These are phyloP conservation scores for Mormyrus lacerda DNA, from an alignment of 2,113 vertebrate species.

Conservation along the genomic window DNA sequence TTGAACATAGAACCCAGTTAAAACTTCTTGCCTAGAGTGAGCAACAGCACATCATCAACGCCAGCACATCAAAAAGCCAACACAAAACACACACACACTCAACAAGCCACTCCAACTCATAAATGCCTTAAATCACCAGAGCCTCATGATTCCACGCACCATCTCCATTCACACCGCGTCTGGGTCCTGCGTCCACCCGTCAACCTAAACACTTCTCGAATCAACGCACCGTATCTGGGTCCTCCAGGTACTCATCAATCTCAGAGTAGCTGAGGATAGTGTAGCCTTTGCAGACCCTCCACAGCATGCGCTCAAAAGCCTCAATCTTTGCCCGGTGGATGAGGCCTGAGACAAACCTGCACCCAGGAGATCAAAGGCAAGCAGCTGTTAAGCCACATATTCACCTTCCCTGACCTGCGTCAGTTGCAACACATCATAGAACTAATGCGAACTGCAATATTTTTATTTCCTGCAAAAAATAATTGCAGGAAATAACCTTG, in stretches of 20 bases:
- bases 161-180: neutral
- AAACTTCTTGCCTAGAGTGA: neutral
- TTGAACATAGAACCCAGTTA: neutral
- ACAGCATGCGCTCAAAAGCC: conserved; percentile 92
- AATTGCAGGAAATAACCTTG: neutral
- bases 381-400: neutral
- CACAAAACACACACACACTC: neutral
- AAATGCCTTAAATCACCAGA: neutral
- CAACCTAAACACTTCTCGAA: conserved; percentile 20
- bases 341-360: conserved; percentile 82
- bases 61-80: neutral
- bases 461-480: neutral
- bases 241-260: conserved; percentile 73
- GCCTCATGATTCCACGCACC: neutral
- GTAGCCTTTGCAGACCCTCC: conserved; percentile 90
- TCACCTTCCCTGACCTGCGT: neutral
- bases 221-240: conserved; percentile 74
- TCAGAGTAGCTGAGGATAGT: conserved; percentile 87
- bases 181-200: neutral
- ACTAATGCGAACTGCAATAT: neutral
- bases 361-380: neutral
- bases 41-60: neutral
- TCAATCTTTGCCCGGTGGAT: conserved; percentile 79
- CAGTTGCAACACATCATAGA: neutral
- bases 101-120: neutral